These are phyloP conservation scores for Bombus superbus DNA, from an alignment of 1,140 invertebrate species.

Conservation along the genomic window DNA sequence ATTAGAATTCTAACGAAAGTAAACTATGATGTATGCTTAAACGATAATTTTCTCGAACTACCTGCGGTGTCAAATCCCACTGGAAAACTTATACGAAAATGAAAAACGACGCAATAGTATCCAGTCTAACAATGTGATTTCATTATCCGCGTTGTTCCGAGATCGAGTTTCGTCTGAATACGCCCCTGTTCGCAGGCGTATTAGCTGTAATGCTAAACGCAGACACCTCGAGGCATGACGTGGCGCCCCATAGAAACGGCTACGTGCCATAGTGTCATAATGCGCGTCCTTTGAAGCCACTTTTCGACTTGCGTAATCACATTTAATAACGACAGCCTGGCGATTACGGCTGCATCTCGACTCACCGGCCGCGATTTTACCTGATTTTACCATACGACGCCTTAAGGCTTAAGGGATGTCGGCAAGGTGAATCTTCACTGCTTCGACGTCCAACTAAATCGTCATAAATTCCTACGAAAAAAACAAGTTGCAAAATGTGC, in stretches of 20 bases:
- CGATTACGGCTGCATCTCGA: conserved; percentile 45
- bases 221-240: conserved; percentile 55
- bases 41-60: not conserved
- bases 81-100: not conserved
- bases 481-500: conserved; percentile 29
- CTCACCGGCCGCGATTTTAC: conserved; percentile 38
- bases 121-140: not conserved
- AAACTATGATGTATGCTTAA: too few relatives aligned
- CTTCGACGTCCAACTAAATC: conserved; percentile 40
- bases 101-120: not conserved
- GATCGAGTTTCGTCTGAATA: conserved; percentile 55
- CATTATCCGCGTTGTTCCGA: conserved; percentile 16
- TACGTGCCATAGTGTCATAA: conserved; percentile 65
- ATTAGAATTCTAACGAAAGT: not conserved
- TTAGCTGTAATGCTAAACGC: conserved; percentile 62
- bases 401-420: conserved; percentile 49
- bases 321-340: conserved; percentile 64
- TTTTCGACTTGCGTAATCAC: conserved; percentile 66
- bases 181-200: conserved; percentile 58
- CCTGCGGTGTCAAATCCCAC: not conserved
- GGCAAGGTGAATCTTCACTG: conserved; percentile 39
- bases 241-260: conserved; percentile 53
- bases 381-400: conserved; percentile 30
- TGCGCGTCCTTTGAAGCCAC: conserved; percentile 66
- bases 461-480: conserved; percentile 44